Evolutionary conservation across 2,113 vertebrate genomes (phyloP).

Genomic region (Gopherus flavomarginatus): DNA sequence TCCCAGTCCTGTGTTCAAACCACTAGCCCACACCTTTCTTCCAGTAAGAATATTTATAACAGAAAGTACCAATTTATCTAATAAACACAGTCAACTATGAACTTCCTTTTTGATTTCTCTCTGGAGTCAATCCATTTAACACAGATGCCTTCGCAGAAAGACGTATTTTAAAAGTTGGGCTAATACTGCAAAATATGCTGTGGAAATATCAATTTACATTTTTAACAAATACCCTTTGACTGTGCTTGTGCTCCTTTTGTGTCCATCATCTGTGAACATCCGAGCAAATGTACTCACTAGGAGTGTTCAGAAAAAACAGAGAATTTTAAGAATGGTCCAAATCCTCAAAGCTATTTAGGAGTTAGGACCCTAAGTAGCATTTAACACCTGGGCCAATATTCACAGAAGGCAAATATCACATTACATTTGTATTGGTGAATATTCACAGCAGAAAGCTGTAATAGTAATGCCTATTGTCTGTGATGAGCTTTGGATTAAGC

Average conservation of each 20-base stretch:
- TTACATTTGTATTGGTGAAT: rapidly evolving
- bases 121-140: not conserved
- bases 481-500: too few relatives aligned
- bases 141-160: not conserved
- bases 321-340: not conserved
- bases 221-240: not conserved
- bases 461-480: not conserved
- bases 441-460: not conserved
- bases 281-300: not conserved
- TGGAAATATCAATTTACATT: not conserved
- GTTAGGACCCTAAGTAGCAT: not conserved
- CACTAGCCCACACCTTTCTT: not conserved
- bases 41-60: not conserved
- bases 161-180: not conserved
- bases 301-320: not conserved
- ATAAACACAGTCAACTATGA: not conserved
- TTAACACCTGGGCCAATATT: not conserved
- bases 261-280: not conserved
- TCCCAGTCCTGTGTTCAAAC: not conserved
- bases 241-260: not conserved
- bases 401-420: not conserved
- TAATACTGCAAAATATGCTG: not conserved
- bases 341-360: not conserved
- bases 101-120: not conserved
- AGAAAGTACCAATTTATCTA: not conserved